Percentiles rank a stretch among this genome's conserved stretches.
Evolutionary conservation across 2,888 invertebrate species (phyloP).

Genomic region (Vandiemenella viatica): DNA sequence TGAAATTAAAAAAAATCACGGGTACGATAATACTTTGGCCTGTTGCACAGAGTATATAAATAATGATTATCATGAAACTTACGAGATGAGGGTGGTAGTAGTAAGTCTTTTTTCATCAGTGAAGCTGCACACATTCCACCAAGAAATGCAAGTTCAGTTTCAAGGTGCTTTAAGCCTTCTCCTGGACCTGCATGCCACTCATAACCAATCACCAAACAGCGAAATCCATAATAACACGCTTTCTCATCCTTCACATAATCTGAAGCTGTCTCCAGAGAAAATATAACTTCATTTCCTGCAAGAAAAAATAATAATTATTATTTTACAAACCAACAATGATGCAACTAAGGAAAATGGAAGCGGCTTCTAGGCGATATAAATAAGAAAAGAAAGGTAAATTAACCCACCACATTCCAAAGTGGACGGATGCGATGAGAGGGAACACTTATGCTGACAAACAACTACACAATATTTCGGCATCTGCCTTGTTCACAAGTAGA

Average conservation of each 20-base stretch:
- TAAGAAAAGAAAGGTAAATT: too few relatives aligned
- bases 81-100: slow-evolving; percentile 45
- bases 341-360: too few relatives aligned
- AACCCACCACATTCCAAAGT: too few relatives aligned
- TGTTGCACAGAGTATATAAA: too few relatives aligned
- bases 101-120: slow-evolving; percentile 68
- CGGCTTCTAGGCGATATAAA: too few relatives aligned
- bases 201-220: slow-evolving; percentile 69
- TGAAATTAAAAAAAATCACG: slow-evolving; percentile 11
- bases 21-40: too few relatives aligned
- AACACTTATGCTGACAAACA: too few relatives aligned
- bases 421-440: too few relatives aligned
- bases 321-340: too few relatives aligned
- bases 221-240: slow-evolving; percentile 63
- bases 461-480: too few relatives aligned
- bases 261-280: slow-evolving; percentile 89
- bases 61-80: too few relatives aligned
- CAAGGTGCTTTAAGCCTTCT: slow-evolving; percentile 54
- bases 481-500: too few relatives aligned
- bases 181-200: slow-evolving; percentile 31
- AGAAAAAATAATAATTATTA: slow-evolving; percentile 3
- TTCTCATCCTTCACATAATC: slow-evolving; percentile 86
- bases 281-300: slow-evolving; percentile 81
- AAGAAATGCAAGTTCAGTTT: slow-evolving; percentile 77
- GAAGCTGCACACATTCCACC: slow-evolving; percentile 85